Base-by-base conservation (phyloP, 2,797 vertebrate genomes). In the Sardinella longiceps region DNA sequence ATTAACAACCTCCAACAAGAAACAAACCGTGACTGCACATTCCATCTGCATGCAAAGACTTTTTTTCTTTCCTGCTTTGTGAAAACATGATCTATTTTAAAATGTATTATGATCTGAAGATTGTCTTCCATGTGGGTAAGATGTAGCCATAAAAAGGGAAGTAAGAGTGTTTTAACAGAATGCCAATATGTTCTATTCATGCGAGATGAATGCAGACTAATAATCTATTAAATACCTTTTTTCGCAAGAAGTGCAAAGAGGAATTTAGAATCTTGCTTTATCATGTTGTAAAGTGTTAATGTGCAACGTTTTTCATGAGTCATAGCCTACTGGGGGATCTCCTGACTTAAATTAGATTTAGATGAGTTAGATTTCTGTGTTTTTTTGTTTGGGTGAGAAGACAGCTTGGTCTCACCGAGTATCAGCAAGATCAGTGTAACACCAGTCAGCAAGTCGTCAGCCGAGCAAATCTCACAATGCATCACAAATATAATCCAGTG, bases 381-480 rank as follows among this genome's bases (percentile, higher is more conserved):
- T 86, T 60, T 12, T 53, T 23, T 81, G 50, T 84, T 86, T 87
- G 82, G 39, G 37, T 86, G 80, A 20, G 12, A 23, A 53, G 14
- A 30, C 60, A 70, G 37, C 82, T 85, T 28, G 30, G 45, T 63
- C 60, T 80, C 51, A 80, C 18, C n/a, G 66, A 60, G 80, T 86
- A 89, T 87, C 84, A 51, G 58, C 23, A 48, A 51, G 80, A 89
- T 89, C 86, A 86, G 56, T 33, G 30, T 25, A 30, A 60, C 58
- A 60, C 74, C 80, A 85, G 80, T 7, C 46, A 14, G n/a, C 51
- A 37, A 84, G 86, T 86, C 81, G 14, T 50, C 83, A 43, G 23
- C 1, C 39, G 77, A 25, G n/a, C 46, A 85, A 82, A 88, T 88
- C 39, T 86, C 66, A 83, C 83, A 82, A 80, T 66, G 51, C 66